Conservation (phyloP, 1,140 invertebrate genomes). For the Chlorops oryzae region DNA sequence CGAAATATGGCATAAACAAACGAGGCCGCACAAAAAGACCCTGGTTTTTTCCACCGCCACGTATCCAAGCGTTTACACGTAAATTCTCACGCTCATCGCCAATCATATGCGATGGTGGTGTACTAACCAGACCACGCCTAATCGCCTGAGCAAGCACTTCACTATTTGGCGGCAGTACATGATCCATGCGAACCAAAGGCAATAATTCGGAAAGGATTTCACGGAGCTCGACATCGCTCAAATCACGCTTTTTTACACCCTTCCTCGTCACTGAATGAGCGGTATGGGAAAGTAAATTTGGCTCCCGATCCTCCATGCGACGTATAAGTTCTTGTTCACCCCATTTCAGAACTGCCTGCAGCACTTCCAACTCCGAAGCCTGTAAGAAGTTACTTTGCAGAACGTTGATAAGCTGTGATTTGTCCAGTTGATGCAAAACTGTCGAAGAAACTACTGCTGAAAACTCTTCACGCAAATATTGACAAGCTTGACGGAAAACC, state of each 20-base stretch:
- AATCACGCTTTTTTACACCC: slow-evolving; percentile 75
- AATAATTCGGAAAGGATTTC: slow-evolving; percentile 81
- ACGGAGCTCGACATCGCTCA: slow-evolving; percentile 80
- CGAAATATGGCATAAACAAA: slow-evolving; percentile 88
- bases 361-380: slow-evolving; percentile 81
- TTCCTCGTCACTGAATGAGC: slow-evolving; percentile 83
- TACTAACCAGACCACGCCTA: slow-evolving; percentile 76
- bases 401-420: slow-evolving; percentile 70
- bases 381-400: slow-evolving; percentile 85
- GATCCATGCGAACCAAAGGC: slow-evolving; percentile 78
- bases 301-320: slow-evolving; percentile 81
- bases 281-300: slow-evolving; percentile 85
- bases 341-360: slow-evolving; percentile 85
- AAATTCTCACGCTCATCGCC: slow-evolving; percentile 63
- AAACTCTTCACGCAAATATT: slow-evolving; percentile 68
- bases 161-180: slow-evolving; percentile 79
- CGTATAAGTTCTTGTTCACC: slow-evolving; percentile 78
- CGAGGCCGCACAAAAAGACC: slow-evolving; percentile 79
- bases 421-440: slow-evolving; percentile 75
- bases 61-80: slow-evolving; percentile 80
- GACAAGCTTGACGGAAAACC: slow-evolving; percentile 81
- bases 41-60: slow-evolving; percentile 67
- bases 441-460: slow-evolving; percentile 44
- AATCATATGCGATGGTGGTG: slow-evolving; percentile 82
- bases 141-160: slow-evolving; percentile 73